phyloP scores from a whole-genome alignment of 2,113 vertebrate genomes.

The Monopterus albus region DNA sequence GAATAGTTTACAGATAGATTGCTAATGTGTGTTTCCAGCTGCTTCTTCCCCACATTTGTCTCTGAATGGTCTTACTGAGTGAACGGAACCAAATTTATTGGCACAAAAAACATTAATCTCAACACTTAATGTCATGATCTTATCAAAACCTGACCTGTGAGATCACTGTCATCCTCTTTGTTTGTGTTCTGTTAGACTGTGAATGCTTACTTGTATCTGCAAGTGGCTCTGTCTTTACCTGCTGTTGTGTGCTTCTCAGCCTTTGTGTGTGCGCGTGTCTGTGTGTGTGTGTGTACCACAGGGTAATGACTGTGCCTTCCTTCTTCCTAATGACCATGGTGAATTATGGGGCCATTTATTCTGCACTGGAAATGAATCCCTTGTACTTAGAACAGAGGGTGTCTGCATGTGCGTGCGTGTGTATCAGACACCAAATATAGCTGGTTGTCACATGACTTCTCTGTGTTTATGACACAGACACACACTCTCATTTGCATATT shows the following conservation, averaged over 20 bases:
- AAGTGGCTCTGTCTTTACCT: constrained; percentile 1
- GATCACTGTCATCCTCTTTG: background rate
- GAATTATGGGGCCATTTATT: constrained; percentile 63
- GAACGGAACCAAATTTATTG: background rate
- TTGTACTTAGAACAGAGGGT: constrained; percentile 27
- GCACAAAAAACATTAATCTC: background rate
- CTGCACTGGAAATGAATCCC: constrained; percentile 55
- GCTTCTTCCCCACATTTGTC: background rate
- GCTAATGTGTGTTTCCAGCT: constrained; percentile 1
- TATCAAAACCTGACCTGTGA: background rate
- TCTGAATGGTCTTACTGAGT: background rate
- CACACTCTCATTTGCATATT: constrained; percentile 36
- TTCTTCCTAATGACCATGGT: constrained; percentile 63
- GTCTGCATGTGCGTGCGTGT: constrained; percentile 1
- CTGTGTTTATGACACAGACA: constrained; percentile 2
- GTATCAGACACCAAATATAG: constrained; percentile 36
- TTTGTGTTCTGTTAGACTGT: background rate
- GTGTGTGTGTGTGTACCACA: background rate
- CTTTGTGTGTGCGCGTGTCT: background rate
- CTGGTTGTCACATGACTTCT: constrained; percentile 34
- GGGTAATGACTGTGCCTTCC: constrained; percentile 56
- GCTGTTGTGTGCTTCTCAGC: background rate
- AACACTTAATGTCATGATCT: background rate
- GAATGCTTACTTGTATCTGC: too few species aligned
- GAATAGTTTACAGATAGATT: background rate